phyloP scores from a whole-genome alignment of 2,888 invertebrate species.

The Psococerastis gibbosa region DNA sequence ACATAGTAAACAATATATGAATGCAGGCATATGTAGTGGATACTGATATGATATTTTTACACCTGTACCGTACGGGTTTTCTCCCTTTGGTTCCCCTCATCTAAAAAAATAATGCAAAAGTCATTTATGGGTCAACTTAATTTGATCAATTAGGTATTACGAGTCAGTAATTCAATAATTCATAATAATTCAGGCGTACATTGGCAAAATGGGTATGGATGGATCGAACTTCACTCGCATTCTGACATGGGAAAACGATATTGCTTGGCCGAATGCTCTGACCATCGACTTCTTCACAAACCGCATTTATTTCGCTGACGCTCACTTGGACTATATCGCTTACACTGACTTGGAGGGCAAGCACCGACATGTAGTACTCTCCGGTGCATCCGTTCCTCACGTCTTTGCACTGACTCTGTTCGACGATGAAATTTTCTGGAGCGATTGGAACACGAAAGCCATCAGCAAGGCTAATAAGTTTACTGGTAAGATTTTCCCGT shows the following conservation, averaged over 20 bases:
- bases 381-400: conserved; percentile 70
- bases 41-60: too few relatives aligned
- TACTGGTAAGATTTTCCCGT: conserved; percentile 35
- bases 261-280: conserved; percentile 97
- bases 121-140: too few relatives aligned
- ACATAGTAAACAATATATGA: too few relatives aligned
- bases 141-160: too few relatives aligned
- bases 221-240: conserved; percentile 79
- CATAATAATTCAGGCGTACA: conserved; percentile 88
- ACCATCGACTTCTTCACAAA: conserved; percentile 94
- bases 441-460: conserved; percentile 94
- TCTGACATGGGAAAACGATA: conserved; percentile 78
- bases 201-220: conserved; percentile 94
- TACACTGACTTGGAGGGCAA: conserved; percentile 83
- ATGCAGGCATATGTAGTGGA: too few relatives aligned
- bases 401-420: conserved; percentile 89
- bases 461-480: conserved; percentile 85
- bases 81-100: too few relatives aligned
- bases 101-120: too few relatives aligned
- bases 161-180: too few relatives aligned
- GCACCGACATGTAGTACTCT: conserved; percentile 62
- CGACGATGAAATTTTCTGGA: conserved; percentile 89
- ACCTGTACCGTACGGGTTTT: too few relatives aligned
- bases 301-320: conserved; percentile 92
- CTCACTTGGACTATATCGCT: conserved; percentile 94